Conservation (phyloP, 2,113 vertebrate genomes). For the Ceratotherium simum region DNA sequence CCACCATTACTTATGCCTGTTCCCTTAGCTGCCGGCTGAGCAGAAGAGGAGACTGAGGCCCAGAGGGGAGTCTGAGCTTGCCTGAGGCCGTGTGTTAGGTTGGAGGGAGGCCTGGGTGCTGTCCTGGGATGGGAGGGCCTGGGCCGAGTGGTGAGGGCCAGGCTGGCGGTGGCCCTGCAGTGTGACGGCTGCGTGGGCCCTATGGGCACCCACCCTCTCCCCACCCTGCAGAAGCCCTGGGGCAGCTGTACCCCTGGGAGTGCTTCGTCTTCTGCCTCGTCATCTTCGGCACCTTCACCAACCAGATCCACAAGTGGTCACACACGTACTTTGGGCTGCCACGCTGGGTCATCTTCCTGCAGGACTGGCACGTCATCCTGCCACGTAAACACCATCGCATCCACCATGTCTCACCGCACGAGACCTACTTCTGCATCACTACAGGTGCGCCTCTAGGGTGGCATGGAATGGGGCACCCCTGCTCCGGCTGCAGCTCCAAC, state of each 20-base stretch:
- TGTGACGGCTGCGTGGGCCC: background rate
- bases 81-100: background rate
- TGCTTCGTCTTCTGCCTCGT: slow-evolving; percentile 95
- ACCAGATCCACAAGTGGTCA: slow-evolving; percentile 99
- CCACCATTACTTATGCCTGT: background rate
- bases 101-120: background rate
- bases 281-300: slow-evolving; percentile 97
- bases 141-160: background rate
- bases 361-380: slow-evolving; percentile 97
- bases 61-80: background rate
- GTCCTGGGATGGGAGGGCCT: background rate
- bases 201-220: background rate
- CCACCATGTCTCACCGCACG: slow-evolving; percentile 97
- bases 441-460: slow-evolving; percentile 89
- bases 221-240: slow-evolving; percentile 90
- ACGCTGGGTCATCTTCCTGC: slow-evolving; percentile 93
- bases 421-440: slow-evolving; percentile 99
- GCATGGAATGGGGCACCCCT: background rate
- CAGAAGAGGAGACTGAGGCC: background rate
- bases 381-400: slow-evolving; percentile 97
- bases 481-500: accelerated
- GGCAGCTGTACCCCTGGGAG: slow-evolving; percentile 93
- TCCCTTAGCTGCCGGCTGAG: background rate
- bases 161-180: accelerated
- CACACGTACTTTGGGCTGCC: slow-evolving; percentile 98